A percentile compares a stretch with the other conserved stretches of the same genome.
These are phyloP conservation scores for Rotaria sp. DNA, from an alignment of 2,888 invertebrate species.

Conservation along the genomic window DNA sequence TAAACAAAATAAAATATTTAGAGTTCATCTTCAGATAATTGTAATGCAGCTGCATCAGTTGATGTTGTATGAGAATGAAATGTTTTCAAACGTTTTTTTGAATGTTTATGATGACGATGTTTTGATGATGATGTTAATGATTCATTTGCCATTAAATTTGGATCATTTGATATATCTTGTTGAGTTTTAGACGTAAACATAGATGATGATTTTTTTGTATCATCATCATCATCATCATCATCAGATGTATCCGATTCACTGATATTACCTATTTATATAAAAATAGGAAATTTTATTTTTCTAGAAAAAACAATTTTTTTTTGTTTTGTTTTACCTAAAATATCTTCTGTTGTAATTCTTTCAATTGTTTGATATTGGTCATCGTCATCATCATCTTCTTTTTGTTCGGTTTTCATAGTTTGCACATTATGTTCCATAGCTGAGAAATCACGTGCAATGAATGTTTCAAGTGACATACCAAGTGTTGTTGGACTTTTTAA, in stretches of 20 bases:
- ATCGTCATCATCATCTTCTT: not conserved
- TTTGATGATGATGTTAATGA: not conserved
- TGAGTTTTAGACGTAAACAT: not conserved
- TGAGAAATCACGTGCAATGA: not conserved
- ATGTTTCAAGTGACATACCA: slow-evolving; percentile 28
- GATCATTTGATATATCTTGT: not conserved
- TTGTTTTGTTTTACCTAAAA: not conserved
- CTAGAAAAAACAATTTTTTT: too few species aligned
- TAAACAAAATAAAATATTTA: slow-evolving; percentile 19
- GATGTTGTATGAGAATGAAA: not conserved
- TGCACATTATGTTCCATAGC: not conserved
- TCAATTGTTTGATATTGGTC: not conserved
- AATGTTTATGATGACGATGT: slow-evolving; percentile 22
- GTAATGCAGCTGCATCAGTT: not conserved
- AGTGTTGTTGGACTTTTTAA: not conserved
- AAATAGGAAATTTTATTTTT: not conserved
- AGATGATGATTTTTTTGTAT: not conserved
- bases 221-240: slow-evolving; percentile 1
- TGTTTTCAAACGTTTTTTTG: slow-evolving; percentile 10
- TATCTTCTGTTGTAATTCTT: not conserved
- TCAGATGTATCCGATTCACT: slow-evolving; percentile 14
- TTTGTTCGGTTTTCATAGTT: not conserved
- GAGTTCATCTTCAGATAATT: slow-evolving; percentile 22
- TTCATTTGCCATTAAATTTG: not conserved
- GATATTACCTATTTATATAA: not conserved